phyloP scores from a whole-genome alignment of 1,140 invertebrate species.

The Zeugodacus cucurbitae region DNA sequence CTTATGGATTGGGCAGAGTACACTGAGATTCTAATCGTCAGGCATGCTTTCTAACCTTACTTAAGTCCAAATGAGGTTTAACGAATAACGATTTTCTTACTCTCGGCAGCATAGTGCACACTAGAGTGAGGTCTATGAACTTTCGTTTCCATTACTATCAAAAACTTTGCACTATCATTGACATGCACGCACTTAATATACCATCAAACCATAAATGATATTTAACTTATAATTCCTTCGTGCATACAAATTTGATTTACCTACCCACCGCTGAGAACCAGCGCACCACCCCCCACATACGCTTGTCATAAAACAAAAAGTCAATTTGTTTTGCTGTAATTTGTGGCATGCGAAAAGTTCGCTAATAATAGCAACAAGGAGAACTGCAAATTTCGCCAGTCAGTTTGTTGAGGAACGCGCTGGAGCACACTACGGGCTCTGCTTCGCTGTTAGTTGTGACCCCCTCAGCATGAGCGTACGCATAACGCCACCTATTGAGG shows the following conservation, averaged over 20 bases:
- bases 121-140: not conserved
- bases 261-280: not conserved
- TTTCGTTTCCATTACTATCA: not conserved
- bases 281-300: no score
- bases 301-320: not conserved
- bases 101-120: not conserved
- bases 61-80: no score
- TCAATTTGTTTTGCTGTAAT: not conserved
- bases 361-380: not conserved
- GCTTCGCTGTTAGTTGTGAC: not conserved
- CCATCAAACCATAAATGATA: not conserved
- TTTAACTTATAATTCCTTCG: not conserved
- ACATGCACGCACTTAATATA: not conserved
- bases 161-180: not conserved
- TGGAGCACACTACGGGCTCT: not conserved
- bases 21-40: no score
- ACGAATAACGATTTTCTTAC: not conserved
- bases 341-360: constrained; percentile 24
- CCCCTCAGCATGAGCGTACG: not conserved
- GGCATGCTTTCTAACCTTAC: no score
- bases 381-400: not conserved
- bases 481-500: not conserved
- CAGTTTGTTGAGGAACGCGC: not conserved
- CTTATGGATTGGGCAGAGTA: no score
- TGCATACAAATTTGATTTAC: not conserved